phyloP scores from a whole-genome alignment of 2,888 invertebrate species.

The Aromia moschata region DNA sequence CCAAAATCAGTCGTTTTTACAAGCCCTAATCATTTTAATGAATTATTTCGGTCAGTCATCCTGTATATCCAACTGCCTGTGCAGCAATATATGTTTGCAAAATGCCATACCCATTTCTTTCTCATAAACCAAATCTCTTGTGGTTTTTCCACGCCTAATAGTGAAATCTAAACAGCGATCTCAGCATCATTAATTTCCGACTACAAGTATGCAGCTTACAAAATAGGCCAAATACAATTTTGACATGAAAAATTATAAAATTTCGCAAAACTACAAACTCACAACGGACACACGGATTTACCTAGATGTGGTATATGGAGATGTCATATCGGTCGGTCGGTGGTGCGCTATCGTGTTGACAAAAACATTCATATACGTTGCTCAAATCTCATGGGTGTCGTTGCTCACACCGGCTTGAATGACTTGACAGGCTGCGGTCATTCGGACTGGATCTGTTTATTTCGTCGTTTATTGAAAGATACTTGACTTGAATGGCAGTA shows the following conservation, averaged over 20 bases:
- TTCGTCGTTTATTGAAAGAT: conserved; percentile 14
- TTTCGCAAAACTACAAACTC: background rate
- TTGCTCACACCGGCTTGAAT: conserved; percentile 17
- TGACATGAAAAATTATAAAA: background rate
- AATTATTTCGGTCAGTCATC: no score
- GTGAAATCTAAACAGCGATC: background rate
- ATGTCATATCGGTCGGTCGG: conserved; percentile 15
- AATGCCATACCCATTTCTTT: no score
- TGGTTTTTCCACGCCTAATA: background rate
- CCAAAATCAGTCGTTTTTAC: no score
- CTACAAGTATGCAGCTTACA: background rate
- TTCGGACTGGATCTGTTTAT: conserved; percentile 16
- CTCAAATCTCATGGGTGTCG: conserved; percentile 12
- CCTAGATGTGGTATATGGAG: conserved; percentile 1
- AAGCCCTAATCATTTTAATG: no score
- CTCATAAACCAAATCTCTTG: background rate
- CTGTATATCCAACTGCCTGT: no score
- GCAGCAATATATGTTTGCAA: no score
- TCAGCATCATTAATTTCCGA: background rate
- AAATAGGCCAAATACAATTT: background rate
- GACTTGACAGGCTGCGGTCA: conserved; percentile 15
- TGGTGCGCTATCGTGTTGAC: conserved; percentile 13
- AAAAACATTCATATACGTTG: conserved; percentile 15
- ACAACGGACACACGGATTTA: background rate
- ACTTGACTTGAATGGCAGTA: background rate